phyloP scores from a whole-genome alignment of 2,797 vertebrate genomes.

The Rhodeus uyekii region DNA sequence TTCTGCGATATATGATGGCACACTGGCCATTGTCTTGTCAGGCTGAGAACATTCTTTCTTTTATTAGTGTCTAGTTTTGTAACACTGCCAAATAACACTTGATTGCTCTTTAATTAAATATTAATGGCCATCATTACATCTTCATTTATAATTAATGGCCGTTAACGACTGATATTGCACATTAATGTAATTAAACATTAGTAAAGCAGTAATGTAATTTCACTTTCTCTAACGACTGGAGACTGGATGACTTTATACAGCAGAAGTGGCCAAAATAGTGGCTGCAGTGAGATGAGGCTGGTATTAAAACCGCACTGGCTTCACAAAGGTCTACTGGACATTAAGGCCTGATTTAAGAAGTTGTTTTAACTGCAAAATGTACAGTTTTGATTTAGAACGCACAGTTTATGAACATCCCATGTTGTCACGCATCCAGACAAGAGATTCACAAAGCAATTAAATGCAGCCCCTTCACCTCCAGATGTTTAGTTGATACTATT shows the following conservation, averaged over 20 bases:
- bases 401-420: constrained; percentile 21
- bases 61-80: constrained; percentile 83
- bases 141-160: constrained; percentile 83
- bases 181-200: constrained; percentile 85
- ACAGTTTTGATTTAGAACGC: background rate
- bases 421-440: constrained; percentile 39
- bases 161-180: constrained; percentile 80
- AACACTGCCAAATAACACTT: constrained; percentile 85
- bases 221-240: constrained; percentile 62
- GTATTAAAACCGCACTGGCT: constrained; percentile 25
- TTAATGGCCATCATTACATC: constrained; percentile 83
- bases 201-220: constrained; percentile 67
- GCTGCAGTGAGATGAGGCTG: constrained; percentile 23
- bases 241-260: constrained; percentile 60
- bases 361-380: no score
- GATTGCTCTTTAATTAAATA: constrained; percentile 87
- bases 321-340: background rate
- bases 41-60: constrained; percentile 71
- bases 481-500: constrained; percentile 63
- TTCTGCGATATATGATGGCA: constrained; percentile 34
- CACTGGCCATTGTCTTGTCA: constrained; percentile 58
- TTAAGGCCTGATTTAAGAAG: background rate
- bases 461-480: constrained; percentile 46
- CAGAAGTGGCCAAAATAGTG: constrained; percentile 50
- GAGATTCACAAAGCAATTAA: constrained; percentile 13